A percentile compares a stretch with the other conserved stretches of the same genome.
These are phyloP conservation scores for Thalassarche chlororhynchos DNA, from an alignment of 2,113 vertebrate genomes.

Conservation along the genomic window DNA sequence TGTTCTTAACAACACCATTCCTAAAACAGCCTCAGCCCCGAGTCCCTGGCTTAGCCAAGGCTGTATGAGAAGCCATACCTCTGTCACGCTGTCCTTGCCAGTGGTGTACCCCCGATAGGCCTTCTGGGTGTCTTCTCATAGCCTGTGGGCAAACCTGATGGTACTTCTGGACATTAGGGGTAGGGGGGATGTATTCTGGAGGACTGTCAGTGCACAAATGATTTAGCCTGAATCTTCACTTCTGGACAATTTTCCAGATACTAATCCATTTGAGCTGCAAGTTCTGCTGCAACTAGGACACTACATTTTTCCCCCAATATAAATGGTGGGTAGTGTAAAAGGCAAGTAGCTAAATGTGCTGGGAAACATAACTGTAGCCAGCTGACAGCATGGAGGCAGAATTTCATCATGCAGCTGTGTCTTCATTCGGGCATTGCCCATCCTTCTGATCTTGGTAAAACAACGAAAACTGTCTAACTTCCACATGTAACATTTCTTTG, in stretches of 20 bases:
- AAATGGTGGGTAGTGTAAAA: neutral
- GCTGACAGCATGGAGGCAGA: neutral
- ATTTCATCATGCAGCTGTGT: neutral
- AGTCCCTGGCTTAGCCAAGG: neutral
- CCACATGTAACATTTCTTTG: neutral
- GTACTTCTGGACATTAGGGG: neutral
- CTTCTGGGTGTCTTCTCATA: neutral
- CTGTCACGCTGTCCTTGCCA: neutral
- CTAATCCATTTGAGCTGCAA: neutral
- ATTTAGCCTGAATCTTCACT: neutral
- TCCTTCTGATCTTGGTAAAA: neutral
- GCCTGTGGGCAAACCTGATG: neutral
- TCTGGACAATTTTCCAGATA: neutral
- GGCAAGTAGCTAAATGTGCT: neutral
- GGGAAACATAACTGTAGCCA: neutral
- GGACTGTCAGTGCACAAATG: neutral
- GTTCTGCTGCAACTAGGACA: neutral
- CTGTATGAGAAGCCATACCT: neutral
- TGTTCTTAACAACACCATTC: neutral
- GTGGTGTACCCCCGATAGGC: neutral
- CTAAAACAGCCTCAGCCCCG: neutral
- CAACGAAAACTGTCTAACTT: neutral
- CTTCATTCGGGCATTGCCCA: accelerated
- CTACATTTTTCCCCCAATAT: neutral
- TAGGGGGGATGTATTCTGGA: accelerated